Conservation (phyloP, 2,888 invertebrate genomes). For the Lasioglossum morio region DNA sequence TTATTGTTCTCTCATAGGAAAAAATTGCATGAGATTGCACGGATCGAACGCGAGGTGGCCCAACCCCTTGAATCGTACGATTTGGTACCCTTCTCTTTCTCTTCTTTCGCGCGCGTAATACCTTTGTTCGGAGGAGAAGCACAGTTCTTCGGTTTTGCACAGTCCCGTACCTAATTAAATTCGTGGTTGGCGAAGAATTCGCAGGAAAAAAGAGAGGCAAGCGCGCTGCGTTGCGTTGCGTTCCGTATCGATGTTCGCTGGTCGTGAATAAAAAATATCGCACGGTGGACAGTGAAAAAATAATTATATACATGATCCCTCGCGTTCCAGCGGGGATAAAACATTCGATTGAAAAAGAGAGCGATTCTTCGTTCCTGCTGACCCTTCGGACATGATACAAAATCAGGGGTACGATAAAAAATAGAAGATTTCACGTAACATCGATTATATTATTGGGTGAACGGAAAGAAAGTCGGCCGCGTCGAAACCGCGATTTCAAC, state of each 20-base stretch:
- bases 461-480: background rate
- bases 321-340: background rate
- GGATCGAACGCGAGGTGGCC: background rate
- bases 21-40: background rate
- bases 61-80: conserved; percentile 6
- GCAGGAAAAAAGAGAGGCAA: conserved; percentile 40
- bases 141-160: conserved; percentile 46
- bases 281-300: conserved; percentile 19
- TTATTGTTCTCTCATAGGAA: background rate
- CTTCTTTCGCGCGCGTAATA: conserved; percentile 24
- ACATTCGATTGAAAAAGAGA: conserved; percentile 2
- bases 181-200: conserved; percentile 23
- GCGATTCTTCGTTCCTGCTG: conserved; percentile 44
- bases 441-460: conserved; percentile 14
- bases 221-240: background rate
- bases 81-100: conserved; percentile 32
- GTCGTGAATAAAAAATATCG: background rate
- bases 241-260: background rate
- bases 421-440: conserved; percentile 40
- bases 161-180: conserved; percentile 45
- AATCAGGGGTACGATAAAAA: conserved; percentile 44
- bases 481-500: background rate
- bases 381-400: conserved; percentile 19
- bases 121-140: conserved; percentile 31
- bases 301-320: conserved; percentile 5